Base-by-base conservation (phyloP, 2,888 invertebrate species). In the Meandrusa payeni region DNA sequence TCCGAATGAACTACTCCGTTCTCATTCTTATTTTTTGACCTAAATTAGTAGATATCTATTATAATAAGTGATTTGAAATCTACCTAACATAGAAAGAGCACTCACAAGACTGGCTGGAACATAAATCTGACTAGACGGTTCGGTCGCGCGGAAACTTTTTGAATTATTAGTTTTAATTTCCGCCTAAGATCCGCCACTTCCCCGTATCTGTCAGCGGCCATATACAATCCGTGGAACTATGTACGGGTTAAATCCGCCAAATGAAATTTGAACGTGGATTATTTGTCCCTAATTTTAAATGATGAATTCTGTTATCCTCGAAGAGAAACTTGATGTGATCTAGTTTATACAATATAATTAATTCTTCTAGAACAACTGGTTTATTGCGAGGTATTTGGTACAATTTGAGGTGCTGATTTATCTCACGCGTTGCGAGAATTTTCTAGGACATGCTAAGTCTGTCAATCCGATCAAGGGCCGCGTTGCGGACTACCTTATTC, bases 121-220 rank as follows among this genome's bases (percentile, higher is more conserved):
- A 86, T 87, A 87, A 87, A 87, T 87, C 85, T 75, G 65, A 69
- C 72, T 69, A 62, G 76, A 76, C 76, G 77, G 82, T 69, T 77
- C 81, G 81, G 82, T 83, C 78, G 83, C 82, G 74, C 70, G 83
- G 81, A 86, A 87, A 87, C 85, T 87, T 88, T 88, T 88, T 88
- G 88, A 88, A 86, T 88, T 88, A 88, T 88, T 88, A 88, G 87
- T 88, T 88, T 88, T 88, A 88, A 88, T 88, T 88, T 88, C 88
- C 88, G 88, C 77, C 75, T 77, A 80, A 86, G 86, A 87, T 86
- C 85, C 83, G 86, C 76, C 62, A 65, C 65, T 71, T 72, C 72
- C 70, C 79, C 73, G 80, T 82, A 83, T 85, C 85, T 83, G 83
- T 86, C 85, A 82, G 68, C 66, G 67, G 57, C 57, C 65, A 69